Evolutionary conservation across 2,113 vertebrate species (phyloP).

Genomic region (Oenanthe oenanthe): DNA sequence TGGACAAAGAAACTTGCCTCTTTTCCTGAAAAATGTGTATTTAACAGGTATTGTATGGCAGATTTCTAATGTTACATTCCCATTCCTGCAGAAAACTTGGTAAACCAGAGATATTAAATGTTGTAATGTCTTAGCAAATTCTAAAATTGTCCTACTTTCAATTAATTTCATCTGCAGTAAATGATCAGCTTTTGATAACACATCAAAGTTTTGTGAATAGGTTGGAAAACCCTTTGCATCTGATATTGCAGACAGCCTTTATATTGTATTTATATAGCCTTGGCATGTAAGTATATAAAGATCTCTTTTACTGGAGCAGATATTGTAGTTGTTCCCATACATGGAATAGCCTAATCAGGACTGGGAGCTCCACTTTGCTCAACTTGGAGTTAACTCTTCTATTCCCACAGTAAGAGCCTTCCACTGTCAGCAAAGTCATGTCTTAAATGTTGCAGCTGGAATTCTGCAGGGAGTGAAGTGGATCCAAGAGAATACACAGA

Average conservation of each 20-base stretch:
- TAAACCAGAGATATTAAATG: not conserved
- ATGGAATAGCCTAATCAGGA: not conserved
- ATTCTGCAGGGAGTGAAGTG: not conserved
- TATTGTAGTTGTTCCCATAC: not conserved
- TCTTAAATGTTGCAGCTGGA: not conserved
- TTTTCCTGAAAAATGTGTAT: not conserved
- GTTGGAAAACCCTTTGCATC: not conserved
- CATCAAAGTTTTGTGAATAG: not conserved
- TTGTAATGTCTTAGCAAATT: not conserved
- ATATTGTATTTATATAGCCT: not conserved
- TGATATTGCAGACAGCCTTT: not conserved
- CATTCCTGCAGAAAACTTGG: not conserved
- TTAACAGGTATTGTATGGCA: constrained; percentile 17
- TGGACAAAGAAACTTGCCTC: not conserved
- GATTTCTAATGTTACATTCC: constrained; percentile 41
- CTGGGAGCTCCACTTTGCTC: not conserved
- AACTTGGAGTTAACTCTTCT: not conserved
- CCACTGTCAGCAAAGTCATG: not conserved
- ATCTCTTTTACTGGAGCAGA: not conserved
- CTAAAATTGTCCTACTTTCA: not conserved
- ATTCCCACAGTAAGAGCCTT: not conserved
- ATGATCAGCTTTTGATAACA: not conserved
- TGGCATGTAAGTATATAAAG: not conserved
- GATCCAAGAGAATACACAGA: not conserved
- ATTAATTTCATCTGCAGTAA: not conserved